Conservation (phyloP, 2,113 vertebrate genomes). For the Pyrgilauda ruficollis region DNA sequence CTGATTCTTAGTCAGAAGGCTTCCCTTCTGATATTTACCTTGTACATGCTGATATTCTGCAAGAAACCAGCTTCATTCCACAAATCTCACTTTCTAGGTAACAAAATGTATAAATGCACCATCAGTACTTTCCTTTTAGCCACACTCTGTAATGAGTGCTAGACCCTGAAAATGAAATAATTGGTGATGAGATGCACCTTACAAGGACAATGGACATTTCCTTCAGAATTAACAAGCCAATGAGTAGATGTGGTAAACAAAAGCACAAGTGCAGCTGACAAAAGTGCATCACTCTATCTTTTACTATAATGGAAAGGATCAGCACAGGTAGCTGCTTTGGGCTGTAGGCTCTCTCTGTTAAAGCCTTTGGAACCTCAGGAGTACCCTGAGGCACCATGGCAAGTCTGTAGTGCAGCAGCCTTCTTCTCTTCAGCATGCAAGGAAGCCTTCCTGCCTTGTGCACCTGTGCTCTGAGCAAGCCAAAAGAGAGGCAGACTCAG, state of each 20-base stretch:
- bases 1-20: not conserved
- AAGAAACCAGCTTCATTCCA: not conserved
- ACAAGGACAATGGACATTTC: not conserved
- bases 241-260: not conserved
- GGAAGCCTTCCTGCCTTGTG: not conserved
- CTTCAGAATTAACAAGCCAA: not conserved
- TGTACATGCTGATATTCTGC: not conserved
- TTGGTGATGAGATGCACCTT: not conserved
- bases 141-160: not conserved
- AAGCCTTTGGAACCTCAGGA: not conserved
- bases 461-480: constrained; percentile 40
- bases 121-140: not conserved
- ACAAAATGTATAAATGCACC: not conserved
- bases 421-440: not conserved
- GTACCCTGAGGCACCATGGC: not conserved
- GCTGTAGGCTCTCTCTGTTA: not conserved
- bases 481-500: not conserved
- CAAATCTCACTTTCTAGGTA: not conserved
- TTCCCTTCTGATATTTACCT: not conserved
- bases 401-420: not conserved
- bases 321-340: not conserved
- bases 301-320: not conserved
- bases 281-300: not conserved
- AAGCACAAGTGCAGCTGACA: not conserved
- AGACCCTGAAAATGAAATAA: not conserved